phyloP scores from a whole-genome alignment of 2,797 vertebrate species.

The Ficedula albicollis region DNA sequence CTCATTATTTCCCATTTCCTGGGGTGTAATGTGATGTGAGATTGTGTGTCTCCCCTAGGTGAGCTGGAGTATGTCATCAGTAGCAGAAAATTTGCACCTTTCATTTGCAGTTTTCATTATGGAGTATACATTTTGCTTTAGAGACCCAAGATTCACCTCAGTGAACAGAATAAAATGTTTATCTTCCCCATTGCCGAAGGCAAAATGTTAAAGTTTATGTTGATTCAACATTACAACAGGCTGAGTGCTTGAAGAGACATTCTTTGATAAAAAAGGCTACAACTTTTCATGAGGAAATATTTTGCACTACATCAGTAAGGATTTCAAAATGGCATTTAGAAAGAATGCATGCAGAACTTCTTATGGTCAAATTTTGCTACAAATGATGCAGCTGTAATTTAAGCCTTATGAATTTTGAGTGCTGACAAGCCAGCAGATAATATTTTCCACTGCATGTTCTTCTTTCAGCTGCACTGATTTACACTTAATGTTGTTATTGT shows the following conservation, averaged over 20 bases:
- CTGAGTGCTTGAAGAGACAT: background rate
- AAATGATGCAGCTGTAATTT: background rate
- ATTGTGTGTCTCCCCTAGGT: background rate
- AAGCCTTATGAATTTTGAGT: background rate
- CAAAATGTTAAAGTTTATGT: conserved; percentile 1
- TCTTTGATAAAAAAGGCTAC: background rate
- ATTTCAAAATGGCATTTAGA: background rate
- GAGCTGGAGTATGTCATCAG: background rate
- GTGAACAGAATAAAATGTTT: conserved; percentile 11
- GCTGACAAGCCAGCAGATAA: background rate
- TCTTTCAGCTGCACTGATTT: background rate
- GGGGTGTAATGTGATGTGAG: background rate
- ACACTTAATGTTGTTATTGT: background rate
- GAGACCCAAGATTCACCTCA: conserved; percentile 2
- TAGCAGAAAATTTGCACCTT: background rate
- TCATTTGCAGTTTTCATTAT: background rate
- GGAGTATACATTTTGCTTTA: background rate
- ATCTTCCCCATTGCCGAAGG: background rate
- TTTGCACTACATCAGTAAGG: background rate
- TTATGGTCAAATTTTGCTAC: background rate
- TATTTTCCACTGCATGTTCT: background rate
- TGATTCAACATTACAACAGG: background rate
- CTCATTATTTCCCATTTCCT: conserved; percentile 6
- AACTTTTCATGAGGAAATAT: background rate
- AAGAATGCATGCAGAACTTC: background rate